A percentile compares a stretch with the other conserved stretches of the same genome.
phyloP scores from a whole-genome alignment of 2,797 vertebrate genomes.

The Enteromius anoplus region DNA sequence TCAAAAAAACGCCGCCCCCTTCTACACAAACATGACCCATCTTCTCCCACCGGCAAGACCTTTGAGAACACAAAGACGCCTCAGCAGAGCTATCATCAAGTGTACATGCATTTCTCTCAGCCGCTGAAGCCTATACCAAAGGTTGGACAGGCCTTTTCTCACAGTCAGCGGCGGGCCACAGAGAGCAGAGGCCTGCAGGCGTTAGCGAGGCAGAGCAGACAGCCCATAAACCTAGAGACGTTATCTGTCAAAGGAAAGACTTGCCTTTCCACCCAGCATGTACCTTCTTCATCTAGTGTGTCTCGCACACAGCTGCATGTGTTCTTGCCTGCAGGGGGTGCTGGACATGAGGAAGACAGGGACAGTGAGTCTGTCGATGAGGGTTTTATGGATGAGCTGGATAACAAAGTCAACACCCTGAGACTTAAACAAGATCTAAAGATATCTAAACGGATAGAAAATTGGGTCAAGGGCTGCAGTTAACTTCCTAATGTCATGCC shows the following conservation, averaged over 20 bases:
- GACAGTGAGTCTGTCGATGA: slow-evolving; percentile 76
- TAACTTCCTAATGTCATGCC: slow-evolving; percentile 1
- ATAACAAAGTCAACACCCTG: slow-evolving; percentile 67
- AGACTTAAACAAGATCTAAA: slow-evolving; percentile 63
- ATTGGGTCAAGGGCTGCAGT: neutral
- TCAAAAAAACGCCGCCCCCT: slow-evolving; percentile 50
- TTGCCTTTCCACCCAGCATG: slow-evolving; percentile 63
- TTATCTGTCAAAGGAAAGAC: slow-evolving; percentile 74
- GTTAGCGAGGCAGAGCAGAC: slow-evolving; percentile 19
- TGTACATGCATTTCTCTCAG: slow-evolving; percentile 76
- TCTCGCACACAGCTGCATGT: slow-evolving; percentile 77
- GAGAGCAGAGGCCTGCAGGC: slow-evolving; percentile 50
- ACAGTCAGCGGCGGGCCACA: slow-evolving; percentile 20
- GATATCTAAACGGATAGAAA: slow-evolving; percentile 27
- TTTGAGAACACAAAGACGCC: slow-evolving; percentile 19
- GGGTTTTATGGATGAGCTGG: slow-evolving; percentile 79
- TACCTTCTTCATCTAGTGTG: slow-evolving; percentile 9
- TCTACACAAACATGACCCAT: slow-evolving; percentile 46
- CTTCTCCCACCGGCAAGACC: slow-evolving; percentile 44
- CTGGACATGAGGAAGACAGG: slow-evolving; percentile 59
- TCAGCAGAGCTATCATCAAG: slow-evolving; percentile 50
- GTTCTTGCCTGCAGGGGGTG: slow-evolving; percentile 74
- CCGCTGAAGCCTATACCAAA: slow-evolving; percentile 68
- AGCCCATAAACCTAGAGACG: slow-evolving; percentile 48
- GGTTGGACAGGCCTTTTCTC: slow-evolving; percentile 48